Evolutionary conservation across 2,113 vertebrate species (phyloP).

Genomic region (Periophthalmodon schlosseri): DNA sequence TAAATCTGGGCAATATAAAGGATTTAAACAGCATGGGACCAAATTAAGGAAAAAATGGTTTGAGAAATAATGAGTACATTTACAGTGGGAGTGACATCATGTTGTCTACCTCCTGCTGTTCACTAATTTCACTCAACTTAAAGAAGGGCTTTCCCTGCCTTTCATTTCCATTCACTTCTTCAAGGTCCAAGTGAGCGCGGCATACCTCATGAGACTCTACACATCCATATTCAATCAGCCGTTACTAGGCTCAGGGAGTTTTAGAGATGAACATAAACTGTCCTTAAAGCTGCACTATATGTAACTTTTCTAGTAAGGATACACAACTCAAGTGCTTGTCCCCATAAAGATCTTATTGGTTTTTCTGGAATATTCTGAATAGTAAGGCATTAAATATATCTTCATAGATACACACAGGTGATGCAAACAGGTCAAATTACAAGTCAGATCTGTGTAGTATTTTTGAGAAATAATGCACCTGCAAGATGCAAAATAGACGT

Average conservation of each 20-base stretch:
- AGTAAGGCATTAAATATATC: too few relatives aligned
- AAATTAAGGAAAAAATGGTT: background rate
- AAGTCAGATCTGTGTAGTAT: too few relatives aligned
- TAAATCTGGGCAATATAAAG: background rate
- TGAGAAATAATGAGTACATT: background rate
- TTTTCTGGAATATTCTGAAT: too few relatives aligned
- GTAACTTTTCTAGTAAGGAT: too few relatives aligned
- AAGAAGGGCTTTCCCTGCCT: slow-evolving; percentile 1
- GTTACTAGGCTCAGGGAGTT: background rate
- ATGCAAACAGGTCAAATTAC: background rate
- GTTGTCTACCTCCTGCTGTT: slow-evolving; percentile 2
- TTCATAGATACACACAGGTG: too few relatives aligned
- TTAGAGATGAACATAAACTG: background rate
- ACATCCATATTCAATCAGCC: background rate
- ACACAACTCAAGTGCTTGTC: too few relatives aligned
- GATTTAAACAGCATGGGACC: background rate
- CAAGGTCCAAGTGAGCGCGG: background rate
- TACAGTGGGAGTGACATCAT: background rate
- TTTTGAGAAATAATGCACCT: too few relatives aligned
- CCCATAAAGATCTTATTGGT: too few relatives aligned
- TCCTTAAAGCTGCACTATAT: background rate
- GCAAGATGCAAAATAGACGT: too few relatives aligned
- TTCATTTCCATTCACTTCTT: background rate
- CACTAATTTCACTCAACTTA: background rate
- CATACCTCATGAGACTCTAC: background rate